These are phyloP conservation scores for Coelopa frigida DNA, from an alignment of 1,140 invertebrate genomes.

Conservation along the genomic window DNA sequence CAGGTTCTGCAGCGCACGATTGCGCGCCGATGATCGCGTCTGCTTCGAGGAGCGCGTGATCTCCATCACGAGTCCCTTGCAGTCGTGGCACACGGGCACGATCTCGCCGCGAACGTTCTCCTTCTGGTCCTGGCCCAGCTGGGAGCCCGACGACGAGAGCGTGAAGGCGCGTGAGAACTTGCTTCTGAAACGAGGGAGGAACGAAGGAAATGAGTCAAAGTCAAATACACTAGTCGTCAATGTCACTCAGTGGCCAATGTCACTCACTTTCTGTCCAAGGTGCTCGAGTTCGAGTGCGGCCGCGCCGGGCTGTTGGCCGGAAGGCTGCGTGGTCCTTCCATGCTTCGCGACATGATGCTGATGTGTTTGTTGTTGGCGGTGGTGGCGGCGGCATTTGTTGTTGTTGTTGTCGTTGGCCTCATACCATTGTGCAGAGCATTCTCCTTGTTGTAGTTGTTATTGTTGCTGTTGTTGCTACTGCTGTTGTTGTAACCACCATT, in stretches of 20 bases:
- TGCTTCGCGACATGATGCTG: conserved; percentile 50
- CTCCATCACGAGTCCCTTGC: conserved; percentile 87
- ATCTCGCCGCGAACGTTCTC: conserved; percentile 67
- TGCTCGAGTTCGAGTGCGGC: conserved; percentile 46
- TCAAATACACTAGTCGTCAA: not conserved
- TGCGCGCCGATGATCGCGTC: conserved; percentile 67
- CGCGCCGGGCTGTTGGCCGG: conserved; percentile 44
- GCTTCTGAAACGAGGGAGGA: too few species aligned
- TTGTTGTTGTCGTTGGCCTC: too few species aligned
- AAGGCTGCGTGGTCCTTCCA: conserved; percentile 51
- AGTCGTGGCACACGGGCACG: conserved; percentile 88
- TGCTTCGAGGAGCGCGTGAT: conserved; percentile 81
- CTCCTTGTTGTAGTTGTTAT: too few species aligned
- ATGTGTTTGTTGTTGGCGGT: conserved; percentile 34
- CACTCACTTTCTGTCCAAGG: conserved; percentile 48
- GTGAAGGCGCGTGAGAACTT: conserved; percentile 47
- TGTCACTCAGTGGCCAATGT: too few species aligned
- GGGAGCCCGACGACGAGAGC: conserved; percentile 45
- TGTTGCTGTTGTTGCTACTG: too few species aligned
- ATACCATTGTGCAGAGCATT: too few species aligned
- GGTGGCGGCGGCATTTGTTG: too few species aligned
- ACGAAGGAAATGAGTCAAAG: too few species aligned
- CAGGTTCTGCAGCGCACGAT: conserved; percentile 69
- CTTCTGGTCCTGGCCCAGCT: conserved; percentile 40
- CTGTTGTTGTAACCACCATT: too few species aligned